Base-by-base conservation (phyloP, 2,888 invertebrate genomes). In the Argynnis bischoffii region DNA sequence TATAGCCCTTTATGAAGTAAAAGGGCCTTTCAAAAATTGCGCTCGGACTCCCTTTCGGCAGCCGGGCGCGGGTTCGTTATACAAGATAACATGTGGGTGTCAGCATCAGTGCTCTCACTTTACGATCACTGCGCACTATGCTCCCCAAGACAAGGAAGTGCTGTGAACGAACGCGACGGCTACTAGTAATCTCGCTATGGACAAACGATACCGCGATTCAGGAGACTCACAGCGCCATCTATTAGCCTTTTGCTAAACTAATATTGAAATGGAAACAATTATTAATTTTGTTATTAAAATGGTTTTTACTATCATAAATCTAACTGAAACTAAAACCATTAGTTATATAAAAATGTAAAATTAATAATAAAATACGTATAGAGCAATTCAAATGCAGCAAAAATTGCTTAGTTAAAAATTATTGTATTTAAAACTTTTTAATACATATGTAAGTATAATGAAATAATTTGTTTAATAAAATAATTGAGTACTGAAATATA, bases 31-130 rank as follows among this genome's bases (percentile, higher is more conserved):
- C 94, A 96, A 96, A 96, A 96, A 96, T 96, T 96, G 96, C 96
- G 95, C 95, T 95, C 94, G 91, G 83, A 79, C 86, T 83, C 83
- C 85, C 86, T 83, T 46, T 74, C 88, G 84, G 86, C 83, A 85
- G 83, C 87, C 89, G 94, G 95, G 94, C 94, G 94, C 95, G 94
- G 88, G 81, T 81, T 71, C 72, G 77, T 78, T 77, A 77, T 78
- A 78, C 82, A 84, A 87, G 79, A 82, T 77, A 82, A 86, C 86
- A 82, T 88, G 84, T 89, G 93, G 96, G 95, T 95, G 96, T 94
- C 95, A 96, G 96, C 96, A 97, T 93, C 93, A 96, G 95, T 95
- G 95, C 93, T 93, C 96, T 96, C 96, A 96, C 96, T 95, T 95
- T 77, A 94, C 95, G 96, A 95, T 96, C 96, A 95, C 94, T 94